These are phyloP conservation scores for Arnoldichthys spilopterus DNA, from an alignment of 2,797 vertebrate species.

Conservation along the genomic window DNA sequence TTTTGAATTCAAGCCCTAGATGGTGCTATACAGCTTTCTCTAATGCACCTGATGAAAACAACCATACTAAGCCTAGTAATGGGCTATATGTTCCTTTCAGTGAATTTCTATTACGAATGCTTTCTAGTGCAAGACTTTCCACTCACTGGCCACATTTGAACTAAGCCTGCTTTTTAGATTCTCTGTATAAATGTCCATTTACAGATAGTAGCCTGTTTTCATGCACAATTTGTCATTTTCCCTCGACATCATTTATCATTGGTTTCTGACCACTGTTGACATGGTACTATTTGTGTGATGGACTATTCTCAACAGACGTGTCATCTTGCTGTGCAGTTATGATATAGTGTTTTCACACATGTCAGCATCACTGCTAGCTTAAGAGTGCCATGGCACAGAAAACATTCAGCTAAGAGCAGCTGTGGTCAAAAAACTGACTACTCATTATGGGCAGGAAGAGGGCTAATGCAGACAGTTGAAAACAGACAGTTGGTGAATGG, in stretches of 20 bases:
- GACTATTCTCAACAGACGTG: too few species aligned
- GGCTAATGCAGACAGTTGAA: background rate
- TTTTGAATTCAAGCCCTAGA: background rate
- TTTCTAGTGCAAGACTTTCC: background rate
- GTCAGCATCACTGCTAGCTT: background rate
- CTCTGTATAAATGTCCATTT: background rate
- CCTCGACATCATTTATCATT: background rate
- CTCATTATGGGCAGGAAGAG: background rate
- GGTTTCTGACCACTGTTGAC: background rate
- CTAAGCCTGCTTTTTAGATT: background rate
- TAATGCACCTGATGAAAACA: background rate
- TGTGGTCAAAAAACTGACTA: background rate
- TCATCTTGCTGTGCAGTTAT: background rate
- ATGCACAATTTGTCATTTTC: background rate
- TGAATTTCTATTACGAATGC: too few species aligned
- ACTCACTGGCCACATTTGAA: background rate
- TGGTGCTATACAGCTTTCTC: background rate
- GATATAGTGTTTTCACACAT: background rate
- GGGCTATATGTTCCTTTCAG: too few species aligned
- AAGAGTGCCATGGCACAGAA: background rate
- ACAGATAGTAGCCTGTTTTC: background rate
- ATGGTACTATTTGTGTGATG: background rate
- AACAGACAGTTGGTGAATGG: background rate
- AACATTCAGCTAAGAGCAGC: background rate
- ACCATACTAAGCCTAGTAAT: too few species aligned